Percentiles rank a stretch among this genome's conserved stretches.
These are phyloP conservation scores for Rhyacophila brunnea DNA, from an alignment of 1,140 invertebrate species.

Conservation along the genomic window DNA sequence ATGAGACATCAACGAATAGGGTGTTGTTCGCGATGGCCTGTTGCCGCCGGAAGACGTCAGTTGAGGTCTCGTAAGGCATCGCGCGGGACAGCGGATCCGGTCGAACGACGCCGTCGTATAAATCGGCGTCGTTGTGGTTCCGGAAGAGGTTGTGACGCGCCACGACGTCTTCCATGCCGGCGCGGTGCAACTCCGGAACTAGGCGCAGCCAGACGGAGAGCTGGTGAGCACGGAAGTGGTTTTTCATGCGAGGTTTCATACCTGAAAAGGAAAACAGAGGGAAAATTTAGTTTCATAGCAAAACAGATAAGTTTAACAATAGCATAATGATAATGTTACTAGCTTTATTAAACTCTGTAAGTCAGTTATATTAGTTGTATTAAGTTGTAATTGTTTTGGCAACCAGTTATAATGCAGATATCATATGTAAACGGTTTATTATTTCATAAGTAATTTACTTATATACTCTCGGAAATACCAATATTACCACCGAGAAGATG, in stretches of 20 bases:
- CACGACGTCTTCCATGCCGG: slow-evolving; percentile 84
- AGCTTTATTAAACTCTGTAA: too few species aligned
- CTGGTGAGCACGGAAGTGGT: slow-evolving; percentile 92
- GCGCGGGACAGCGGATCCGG: slow-evolving; percentile 69
- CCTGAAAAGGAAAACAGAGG: slow-evolving; percentile 57
- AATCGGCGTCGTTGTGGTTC: slow-evolving; percentile 75
- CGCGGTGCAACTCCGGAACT: slow-evolving; percentile 87
- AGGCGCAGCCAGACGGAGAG: slow-evolving; percentile 91
- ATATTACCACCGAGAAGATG: too few species aligned
- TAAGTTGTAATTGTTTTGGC: too few species aligned
- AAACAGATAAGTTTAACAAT: too few species aligned
- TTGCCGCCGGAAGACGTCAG: slow-evolving; percentile 37
- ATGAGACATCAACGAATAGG: slow-evolving; percentile 45
- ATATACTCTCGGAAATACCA: too few species aligned
- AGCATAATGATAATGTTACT: too few species aligned
- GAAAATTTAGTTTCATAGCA: too few species aligned
- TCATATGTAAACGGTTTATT: too few species aligned
- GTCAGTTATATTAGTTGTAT: too few species aligned
- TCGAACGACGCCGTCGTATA: slow-evolving; percentile 81
- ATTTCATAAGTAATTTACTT: too few species aligned
- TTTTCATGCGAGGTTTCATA: slow-evolving; percentile 85
- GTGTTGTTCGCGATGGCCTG: slow-evolving; percentile 41
- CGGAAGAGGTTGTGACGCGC: slow-evolving; percentile 80
- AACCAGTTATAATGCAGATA: too few species aligned
- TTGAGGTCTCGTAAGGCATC: slow-evolving; percentile 34